Percentiles rank a stretch among this genome's conserved stretches.
Conservation (phyloP, 1,140 invertebrate species). For the Neodiprion lecontei region DNA sequence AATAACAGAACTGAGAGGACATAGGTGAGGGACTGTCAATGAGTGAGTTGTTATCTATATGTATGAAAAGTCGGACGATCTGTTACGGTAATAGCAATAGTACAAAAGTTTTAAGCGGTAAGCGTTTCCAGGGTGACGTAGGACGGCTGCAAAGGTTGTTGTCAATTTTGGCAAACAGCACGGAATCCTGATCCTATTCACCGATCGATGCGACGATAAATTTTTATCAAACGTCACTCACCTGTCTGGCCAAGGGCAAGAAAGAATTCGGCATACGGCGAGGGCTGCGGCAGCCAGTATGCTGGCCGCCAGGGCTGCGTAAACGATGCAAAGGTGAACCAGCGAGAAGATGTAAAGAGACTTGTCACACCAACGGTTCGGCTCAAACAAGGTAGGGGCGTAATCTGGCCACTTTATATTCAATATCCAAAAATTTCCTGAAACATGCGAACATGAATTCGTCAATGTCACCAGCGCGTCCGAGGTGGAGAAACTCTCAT, state of each 20-base stretch:
- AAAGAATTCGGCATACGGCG: slow-evolving; percentile 70
- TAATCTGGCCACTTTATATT: slow-evolving; percentile 78
- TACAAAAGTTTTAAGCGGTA: no score
- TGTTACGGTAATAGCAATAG: no score
- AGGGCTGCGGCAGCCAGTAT: slow-evolving; percentile 68
- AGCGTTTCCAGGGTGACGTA: no score
- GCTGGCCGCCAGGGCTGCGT: slow-evolving; percentile 66
- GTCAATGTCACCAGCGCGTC: no score
- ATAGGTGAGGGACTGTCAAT: no score
- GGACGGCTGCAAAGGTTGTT: no score
- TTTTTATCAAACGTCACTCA: slow-evolving; percentile 31
- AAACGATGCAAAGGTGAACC: slow-evolving; percentile 74
- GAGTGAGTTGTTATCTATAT: no score
- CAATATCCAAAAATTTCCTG: slow-evolving; percentile 84
- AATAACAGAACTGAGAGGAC: neutral
- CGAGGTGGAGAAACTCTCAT: no score
- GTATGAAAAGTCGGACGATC: no score
- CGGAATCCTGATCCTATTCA: no score
- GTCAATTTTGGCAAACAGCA: no score
- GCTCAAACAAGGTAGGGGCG: slow-evolving; percentile 71
- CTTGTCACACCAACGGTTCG: slow-evolving; percentile 78
- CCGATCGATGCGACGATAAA: no score
- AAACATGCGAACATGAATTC: slow-evolving; percentile 33
- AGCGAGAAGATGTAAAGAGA: slow-evolving; percentile 81
- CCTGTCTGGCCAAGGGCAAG: slow-evolving; percentile 70